Conservation (phyloP, 2,113 vertebrate species). For the Poeciliopsis occidentalis region DNA sequence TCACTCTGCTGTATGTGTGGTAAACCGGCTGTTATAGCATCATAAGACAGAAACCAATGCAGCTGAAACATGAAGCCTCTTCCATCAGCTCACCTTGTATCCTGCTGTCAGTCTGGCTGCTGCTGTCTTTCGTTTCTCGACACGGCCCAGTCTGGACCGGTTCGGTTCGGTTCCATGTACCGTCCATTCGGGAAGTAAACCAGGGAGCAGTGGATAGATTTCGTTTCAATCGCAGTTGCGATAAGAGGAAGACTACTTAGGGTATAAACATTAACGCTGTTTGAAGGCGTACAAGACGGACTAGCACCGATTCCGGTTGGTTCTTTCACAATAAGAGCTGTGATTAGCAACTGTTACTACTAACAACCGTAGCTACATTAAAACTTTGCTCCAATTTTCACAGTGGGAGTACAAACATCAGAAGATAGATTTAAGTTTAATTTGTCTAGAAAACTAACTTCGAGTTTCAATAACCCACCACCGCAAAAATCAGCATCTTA, state of each 20-base stretch:
- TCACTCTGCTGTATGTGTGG: no score
- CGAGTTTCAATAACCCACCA: no score
- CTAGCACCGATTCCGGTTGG: rapidly evolving
- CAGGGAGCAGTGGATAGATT: no score
- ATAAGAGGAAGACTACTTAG: neutral
- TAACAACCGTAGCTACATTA: neutral
- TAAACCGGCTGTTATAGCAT: neutral
- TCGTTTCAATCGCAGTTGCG: no score
- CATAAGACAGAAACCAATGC: neutral
- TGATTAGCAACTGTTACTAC: neutral
- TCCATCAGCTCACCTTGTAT: slow-evolving; percentile 67
- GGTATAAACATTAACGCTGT: neutral
- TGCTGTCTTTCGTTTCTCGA: slow-evolving; percentile 49
- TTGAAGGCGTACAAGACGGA: rapidly evolving
- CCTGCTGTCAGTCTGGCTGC: slow-evolving; percentile 72
- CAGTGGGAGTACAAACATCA: neutral
- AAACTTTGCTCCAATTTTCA: neutral
- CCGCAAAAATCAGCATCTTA: neutral
- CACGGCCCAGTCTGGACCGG: slow-evolving; percentile 6
- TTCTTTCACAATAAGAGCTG: slow-evolving; percentile 23
- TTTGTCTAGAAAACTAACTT: no score
- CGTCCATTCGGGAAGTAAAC: slow-evolving; percentile 56
- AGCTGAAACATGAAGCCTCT: neutral
- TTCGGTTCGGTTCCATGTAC: slow-evolving; percentile 13
- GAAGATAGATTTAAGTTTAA: no score